Conservation (phyloP, 2,888 invertebrate species). For the Apodemia mormo region DNA sequence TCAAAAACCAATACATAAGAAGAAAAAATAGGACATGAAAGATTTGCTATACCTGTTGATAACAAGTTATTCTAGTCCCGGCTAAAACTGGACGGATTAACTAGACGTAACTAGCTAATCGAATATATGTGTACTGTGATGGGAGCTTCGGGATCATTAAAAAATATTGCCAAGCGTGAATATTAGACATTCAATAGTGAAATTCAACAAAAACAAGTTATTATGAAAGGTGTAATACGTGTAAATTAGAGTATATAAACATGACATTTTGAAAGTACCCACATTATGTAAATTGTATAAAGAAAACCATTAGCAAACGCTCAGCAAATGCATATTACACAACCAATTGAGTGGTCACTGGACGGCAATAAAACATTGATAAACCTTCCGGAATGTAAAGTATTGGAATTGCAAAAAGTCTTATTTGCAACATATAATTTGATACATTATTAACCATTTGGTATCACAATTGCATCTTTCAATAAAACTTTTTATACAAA, state of each 20-base stretch:
- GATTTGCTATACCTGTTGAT: too few species aligned
- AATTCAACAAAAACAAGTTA: conserved; percentile 1
- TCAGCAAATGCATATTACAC: conserved; percentile 13
- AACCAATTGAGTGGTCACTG: conserved; percentile 6
- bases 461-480: neutral
- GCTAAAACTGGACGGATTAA: too few species aligned
- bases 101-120: too few species aligned
- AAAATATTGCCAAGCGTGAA: too few species aligned
- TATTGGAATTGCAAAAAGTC: neutral
- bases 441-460: neutral
- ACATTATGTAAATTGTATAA: conserved; percentile 16
- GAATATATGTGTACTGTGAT: too few species aligned
- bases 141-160: too few species aligned
- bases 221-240: conserved; percentile 12
- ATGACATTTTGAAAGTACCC: conserved; percentile 14
- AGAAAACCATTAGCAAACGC: conserved; percentile 15
- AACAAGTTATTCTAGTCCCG: too few species aligned
- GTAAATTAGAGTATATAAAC: conserved; percentile 12
- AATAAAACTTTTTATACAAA: neutral
- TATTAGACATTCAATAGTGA: too few species aligned
- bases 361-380: conserved; percentile 1
- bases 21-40: too few species aligned
- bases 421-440: neutral
- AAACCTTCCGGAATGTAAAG: conserved; percentile 10
- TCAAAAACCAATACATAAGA: too few species aligned